These are phyloP conservation scores for Solea senegalensis DNA, from an alignment of 2,113 vertebrate genomes.

Conservation along the genomic window DNA sequence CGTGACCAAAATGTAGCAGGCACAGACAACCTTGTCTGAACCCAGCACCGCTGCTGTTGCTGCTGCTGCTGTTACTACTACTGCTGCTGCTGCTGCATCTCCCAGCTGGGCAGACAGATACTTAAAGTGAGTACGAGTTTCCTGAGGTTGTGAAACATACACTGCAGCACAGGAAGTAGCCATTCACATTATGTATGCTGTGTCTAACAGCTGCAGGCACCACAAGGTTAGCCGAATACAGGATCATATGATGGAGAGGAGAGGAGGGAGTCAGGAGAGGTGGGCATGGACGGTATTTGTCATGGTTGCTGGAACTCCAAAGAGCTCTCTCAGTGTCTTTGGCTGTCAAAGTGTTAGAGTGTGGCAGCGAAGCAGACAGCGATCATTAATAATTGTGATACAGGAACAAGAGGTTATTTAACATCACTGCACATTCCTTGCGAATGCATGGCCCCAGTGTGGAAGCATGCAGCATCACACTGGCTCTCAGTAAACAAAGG, in stretches of 20 bases:
- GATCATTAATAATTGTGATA: background rate
- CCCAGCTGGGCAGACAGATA: constrained; percentile 59
- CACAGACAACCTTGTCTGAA: constrained; percentile 71
- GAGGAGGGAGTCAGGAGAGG: constrained; percentile 7
- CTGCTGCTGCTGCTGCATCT: constrained; percentile 33
- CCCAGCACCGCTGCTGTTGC: constrained; percentile 33
- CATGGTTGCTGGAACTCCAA: constrained; percentile 8
- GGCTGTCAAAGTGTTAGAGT: background rate
- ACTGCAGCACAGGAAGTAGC: constrained; percentile 69
- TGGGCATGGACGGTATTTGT: constrained; percentile 6
- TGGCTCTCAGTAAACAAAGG: constrained; percentile 75
- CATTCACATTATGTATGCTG: constrained; percentile 62
- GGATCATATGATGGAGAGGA: constrained; percentile 55
- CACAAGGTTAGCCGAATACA: constrained; percentile 58
- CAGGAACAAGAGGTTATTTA: constrained; percentile 7
- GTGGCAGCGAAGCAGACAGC: background rate
- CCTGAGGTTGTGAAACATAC: constrained; percentile 69
- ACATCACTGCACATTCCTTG: constrained; percentile 13
- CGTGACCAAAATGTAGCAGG: constrained; percentile 68
- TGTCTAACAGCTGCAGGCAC: constrained; percentile 65
- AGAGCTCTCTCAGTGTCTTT: constrained; percentile 5
- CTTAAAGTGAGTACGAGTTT: constrained; percentile 53
- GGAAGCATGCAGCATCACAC: constrained; percentile 36
- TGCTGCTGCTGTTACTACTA: constrained; percentile 15
- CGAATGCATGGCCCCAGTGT: constrained; percentile 10